Conservation (phyloP, 1,140 invertebrate species). For the Rhopalosiphum padi region DNA sequence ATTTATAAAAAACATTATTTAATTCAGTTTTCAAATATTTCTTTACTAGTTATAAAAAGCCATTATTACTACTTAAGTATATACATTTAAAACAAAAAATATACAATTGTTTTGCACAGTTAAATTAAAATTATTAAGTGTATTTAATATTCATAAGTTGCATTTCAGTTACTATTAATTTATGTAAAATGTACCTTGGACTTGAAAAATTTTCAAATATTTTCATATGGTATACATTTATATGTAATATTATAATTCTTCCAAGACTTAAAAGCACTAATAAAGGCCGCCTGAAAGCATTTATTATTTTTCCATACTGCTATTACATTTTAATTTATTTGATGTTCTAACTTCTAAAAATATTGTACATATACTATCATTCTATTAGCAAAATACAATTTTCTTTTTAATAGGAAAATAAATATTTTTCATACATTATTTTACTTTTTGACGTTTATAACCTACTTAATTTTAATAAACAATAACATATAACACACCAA, state of each 20-base stretch:
- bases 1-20: neutral
- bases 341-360: neutral
- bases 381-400: neutral
- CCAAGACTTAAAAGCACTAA: neutral
- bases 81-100: neutral
- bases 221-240: neutral
- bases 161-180: neutral
- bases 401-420: neutral
- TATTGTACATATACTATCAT: neutral
- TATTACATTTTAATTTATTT: neutral
- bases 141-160: neutral
- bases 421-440: neutral
- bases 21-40: neutral
- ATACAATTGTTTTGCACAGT: neutral
- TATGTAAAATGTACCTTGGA: neutral
- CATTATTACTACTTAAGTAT: too few species aligned
- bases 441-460: neutral
- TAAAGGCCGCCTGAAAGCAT: neutral
- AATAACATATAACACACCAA: neutral
- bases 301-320: neutral
- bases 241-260: neutral
- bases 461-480: too few species aligned
- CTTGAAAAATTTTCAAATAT: neutral
- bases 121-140: neutral
- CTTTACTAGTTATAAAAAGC: neutral